Evolutionary conservation across 1,140 invertebrate species (phyloP).

Genomic region (Bombus breviceps): DNA sequence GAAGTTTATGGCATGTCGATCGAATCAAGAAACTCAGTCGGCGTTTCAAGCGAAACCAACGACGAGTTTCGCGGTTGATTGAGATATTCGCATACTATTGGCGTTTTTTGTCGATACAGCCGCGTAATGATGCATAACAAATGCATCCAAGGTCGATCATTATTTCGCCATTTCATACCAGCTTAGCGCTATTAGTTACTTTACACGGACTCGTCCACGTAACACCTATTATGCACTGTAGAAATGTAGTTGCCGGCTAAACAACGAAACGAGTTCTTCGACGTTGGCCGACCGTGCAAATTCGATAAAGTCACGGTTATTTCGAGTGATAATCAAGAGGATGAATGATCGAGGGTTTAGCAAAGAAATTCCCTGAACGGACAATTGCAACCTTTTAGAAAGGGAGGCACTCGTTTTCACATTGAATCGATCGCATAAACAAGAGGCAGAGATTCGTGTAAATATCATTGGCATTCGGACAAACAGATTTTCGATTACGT

Average conservation of each 20-base stretch:
- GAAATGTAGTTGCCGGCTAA: not conserved
- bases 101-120: conserved; percentile 9
- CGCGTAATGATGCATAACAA: conserved; percentile 38
- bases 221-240: not conserved
- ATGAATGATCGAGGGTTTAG: too few relatives aligned
- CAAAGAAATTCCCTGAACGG: too few relatives aligned
- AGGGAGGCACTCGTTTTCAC: not conserved
- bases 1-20: too few relatives aligned
- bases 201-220: not conserved
- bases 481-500: not conserved
- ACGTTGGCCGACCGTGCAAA: not conserved
- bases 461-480: not conserved
- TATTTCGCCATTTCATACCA: conserved; percentile 43
- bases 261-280: not conserved
- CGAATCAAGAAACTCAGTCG: too few relatives aligned
- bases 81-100: not conserved
- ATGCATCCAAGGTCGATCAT: conserved; percentile 46
- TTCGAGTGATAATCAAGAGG: not conserved
- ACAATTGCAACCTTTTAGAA: not conserved
- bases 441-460: not conserved
- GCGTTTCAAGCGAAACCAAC: too few relatives aligned
- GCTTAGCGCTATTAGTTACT: conserved; percentile 24
- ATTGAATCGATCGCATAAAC: not conserved
- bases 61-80: not conserved
- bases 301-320: not conserved